Conservation (phyloP, 2,797 vertebrate species). For the Silurus lanzhouensis region DNA sequence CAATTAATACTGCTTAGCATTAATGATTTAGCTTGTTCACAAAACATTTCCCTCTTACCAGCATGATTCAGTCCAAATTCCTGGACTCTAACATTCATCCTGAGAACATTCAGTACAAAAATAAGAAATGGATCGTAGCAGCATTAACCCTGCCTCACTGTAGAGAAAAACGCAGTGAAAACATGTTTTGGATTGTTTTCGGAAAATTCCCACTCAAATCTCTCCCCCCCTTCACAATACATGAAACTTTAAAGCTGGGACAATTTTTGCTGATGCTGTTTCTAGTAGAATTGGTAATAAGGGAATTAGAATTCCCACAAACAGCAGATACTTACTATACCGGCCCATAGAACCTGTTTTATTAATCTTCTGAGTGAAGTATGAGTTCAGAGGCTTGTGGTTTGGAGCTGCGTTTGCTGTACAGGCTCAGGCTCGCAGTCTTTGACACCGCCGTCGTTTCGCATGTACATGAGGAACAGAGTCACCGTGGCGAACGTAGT, state of each 20-base stretch:
- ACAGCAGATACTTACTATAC: neutral
- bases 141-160: neutral
- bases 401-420: constrained; percentile 68
- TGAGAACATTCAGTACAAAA: neutral
- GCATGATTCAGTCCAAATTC: neutral
- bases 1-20: neutral
- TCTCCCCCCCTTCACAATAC: neutral
- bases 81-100: neutral
- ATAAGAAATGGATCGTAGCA: neutral
- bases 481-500: constrained; percentile 95
- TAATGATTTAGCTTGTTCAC: neutral
- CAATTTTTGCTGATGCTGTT: neutral
- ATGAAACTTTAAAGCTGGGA: neutral
- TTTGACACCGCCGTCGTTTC: constrained; percentile 68
- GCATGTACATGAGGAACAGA: constrained; percentile 86
- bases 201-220: too few relatives aligned
- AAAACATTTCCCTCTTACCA: neutral
- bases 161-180: neutral
- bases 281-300: neutral
- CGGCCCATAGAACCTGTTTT: neutral
- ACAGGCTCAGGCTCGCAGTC: constrained; percentile 75
- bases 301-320: neutral
- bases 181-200: neutral
- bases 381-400: constrained; percentile 28
- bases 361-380: constrained; percentile 4